A percentile compares a stretch with the other conserved stretches of the same genome.
These are phyloP conservation scores for Campoplex capitator DNA, from an alignment of 2,888 invertebrate genomes.

Conservation along the genomic window DNA sequence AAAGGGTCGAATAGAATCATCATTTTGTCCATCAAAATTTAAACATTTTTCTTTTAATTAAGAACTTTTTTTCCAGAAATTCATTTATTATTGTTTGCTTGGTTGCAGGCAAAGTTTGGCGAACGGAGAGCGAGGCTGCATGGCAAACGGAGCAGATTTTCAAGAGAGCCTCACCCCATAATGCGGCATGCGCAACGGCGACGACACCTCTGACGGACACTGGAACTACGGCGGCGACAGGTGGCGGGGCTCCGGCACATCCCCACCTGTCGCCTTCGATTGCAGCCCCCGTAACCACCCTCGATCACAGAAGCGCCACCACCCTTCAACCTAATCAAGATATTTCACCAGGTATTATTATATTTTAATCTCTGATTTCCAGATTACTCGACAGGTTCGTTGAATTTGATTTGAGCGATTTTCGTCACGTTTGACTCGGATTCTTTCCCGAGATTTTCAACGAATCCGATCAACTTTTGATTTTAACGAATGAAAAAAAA, in stretches of 20 bases:
- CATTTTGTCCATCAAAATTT: no score
- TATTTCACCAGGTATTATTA: slow-evolving; percentile 81
- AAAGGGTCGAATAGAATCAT: neutral
- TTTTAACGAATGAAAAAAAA: neutral
- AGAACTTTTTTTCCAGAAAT: neutral
- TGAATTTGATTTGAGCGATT: neutral
- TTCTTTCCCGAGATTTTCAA: neutral
- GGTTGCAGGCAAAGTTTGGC: slow-evolving; percentile 81
- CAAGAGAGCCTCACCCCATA: slow-evolving; percentile 79
- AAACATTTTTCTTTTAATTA: neutral
- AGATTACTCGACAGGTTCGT: neutral
- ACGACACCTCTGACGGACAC: slow-evolving; percentile 79
- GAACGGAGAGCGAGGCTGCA: slow-evolving; percentile 81
- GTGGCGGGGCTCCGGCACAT: slow-evolving; percentile 72
- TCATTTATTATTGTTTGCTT: slow-evolving; percentile 15
- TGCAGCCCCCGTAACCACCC: slow-evolving; percentile 80
- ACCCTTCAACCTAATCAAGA: slow-evolving; percentile 81
- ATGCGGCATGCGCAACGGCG: slow-evolving; percentile 69
- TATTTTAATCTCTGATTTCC: neutral
- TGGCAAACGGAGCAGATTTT: slow-evolving; percentile 82
- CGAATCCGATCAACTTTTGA: neutral
- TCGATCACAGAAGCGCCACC: slow-evolving; percentile 81
- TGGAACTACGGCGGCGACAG: slow-evolving; percentile 73
- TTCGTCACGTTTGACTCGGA: neutral
- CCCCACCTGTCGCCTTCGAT: slow-evolving; percentile 83